Conservation (phyloP, 2,888 invertebrate genomes). For the Scaptodrosophila latifasciaeformis region DNA sequence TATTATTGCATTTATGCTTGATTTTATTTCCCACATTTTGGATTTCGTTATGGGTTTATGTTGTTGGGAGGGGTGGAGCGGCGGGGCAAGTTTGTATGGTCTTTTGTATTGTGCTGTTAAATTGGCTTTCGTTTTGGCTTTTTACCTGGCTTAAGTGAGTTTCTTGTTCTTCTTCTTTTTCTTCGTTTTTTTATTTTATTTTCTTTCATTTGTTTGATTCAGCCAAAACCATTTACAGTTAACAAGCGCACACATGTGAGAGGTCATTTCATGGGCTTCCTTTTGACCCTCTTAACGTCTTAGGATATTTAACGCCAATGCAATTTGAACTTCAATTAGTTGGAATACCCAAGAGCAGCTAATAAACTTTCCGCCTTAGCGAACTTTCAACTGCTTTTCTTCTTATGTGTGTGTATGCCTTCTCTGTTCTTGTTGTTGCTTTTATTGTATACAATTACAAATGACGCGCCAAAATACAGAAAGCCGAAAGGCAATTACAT, state of each 20-base stretch:
- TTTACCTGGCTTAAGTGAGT: slow-evolving; percentile 54
- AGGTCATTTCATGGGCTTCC: slow-evolving; percentile 56
- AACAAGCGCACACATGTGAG: slow-evolving; percentile 1
- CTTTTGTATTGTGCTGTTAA: slow-evolving; percentile 50
- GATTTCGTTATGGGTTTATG: slow-evolving; percentile 15
- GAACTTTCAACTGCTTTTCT: slow-evolving; percentile 14
- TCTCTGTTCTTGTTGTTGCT: slow-evolving; percentile 14
- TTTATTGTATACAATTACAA: slow-evolving; percentile 66
- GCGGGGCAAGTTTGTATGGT: slow-evolving; percentile 11
- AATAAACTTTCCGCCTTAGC: slow-evolving; percentile 45
- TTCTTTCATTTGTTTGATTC: slow-evolving; percentile 14
- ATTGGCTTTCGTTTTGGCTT: slow-evolving; percentile 55
- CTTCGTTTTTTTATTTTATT: slow-evolving; percentile 14
- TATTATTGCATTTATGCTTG: slow-evolving; percentile 69
- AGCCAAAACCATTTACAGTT: too few relatives aligned
- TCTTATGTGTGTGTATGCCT: background rate
- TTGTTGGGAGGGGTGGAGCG: background rate
- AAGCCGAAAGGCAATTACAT: slow-evolving; percentile 60
- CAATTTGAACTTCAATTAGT: slow-evolving; percentile 65
- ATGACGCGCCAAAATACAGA: slow-evolving; percentile 58
- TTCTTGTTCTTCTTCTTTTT: slow-evolving; percentile 46
- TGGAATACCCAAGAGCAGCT: too few relatives aligned
- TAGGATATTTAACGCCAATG: slow-evolving; percentile 28
- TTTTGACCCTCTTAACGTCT: slow-evolving; percentile 34
- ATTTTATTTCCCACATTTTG: slow-evolving; percentile 63